Evolutionary conservation across 2,797 vertebrate species (phyloP).

Genomic region (Cyclura pinguis): DNA sequence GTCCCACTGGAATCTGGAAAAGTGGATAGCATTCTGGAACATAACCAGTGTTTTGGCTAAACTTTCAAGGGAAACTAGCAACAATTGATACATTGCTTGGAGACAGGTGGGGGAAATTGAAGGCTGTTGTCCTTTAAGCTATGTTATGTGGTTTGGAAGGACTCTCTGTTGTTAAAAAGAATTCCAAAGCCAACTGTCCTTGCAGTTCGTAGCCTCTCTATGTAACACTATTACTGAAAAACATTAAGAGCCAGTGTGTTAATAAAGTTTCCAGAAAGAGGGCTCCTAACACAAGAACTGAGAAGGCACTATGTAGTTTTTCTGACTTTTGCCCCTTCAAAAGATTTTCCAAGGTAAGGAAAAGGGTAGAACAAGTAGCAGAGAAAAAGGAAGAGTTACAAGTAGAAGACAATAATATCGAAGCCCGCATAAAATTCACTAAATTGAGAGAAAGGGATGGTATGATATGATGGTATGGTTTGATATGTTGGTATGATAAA

Average conservation of each 20-base stretch:
- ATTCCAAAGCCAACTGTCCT: slow-evolving; percentile 40
- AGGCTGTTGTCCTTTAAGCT: slow-evolving; percentile 43
- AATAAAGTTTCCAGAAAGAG: neutral
- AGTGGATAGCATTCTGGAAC: slow-evolving; percentile 23
- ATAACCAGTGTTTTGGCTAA: slow-evolving; percentile 50
- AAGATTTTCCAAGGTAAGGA: neutral
- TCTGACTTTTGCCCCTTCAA: neutral
- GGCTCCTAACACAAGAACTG: neutral
- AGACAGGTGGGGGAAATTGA: slow-evolving; percentile 48
- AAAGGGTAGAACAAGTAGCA: neutral
- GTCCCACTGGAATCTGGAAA: slow-evolving; percentile 28
- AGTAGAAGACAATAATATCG: neutral
- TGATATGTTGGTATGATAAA: neutral
- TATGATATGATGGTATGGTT: too few species aligned
- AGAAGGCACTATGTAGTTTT: neutral
- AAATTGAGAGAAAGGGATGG: neutral
- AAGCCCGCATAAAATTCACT: neutral
- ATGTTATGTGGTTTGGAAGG: slow-evolving; percentile 32
- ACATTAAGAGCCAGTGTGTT: neutral
- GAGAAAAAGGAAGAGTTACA: neutral
- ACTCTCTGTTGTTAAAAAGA: slow-evolving; percentile 46
- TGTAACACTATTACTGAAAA: slow-evolving; percentile 44
- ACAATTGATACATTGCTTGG: slow-evolving; percentile 33
- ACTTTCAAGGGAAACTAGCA: slow-evolving; percentile 45
- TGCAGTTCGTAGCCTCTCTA: slow-evolving; percentile 35